A percentile compares a stretch with the other conserved stretches of the same genome.
Evolutionary conservation across 2,888 invertebrate species (phyloP).

Genomic region (Platerodrilus igneus): DNA sequence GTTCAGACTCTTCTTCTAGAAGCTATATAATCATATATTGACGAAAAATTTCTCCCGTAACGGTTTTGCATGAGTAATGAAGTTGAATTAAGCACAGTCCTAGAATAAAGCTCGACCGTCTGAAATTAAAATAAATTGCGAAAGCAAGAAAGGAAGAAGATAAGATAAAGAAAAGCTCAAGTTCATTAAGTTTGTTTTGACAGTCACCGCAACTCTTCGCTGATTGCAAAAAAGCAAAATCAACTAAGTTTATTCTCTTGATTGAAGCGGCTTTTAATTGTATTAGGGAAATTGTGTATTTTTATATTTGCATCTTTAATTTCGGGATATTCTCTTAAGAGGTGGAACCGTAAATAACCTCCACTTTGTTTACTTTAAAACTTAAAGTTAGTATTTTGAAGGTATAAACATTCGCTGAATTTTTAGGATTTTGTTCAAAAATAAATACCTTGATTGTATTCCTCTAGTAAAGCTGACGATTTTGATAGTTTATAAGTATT

Average conservation of each 20-base stretch:
- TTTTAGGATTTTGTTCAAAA: no score
- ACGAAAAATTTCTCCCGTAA: no score
- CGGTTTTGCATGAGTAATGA: constrained; percentile 20
- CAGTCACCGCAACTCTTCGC: constrained; percentile 32
- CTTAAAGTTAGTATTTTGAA: no score
- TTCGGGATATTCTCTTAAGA: constrained; percentile 20
- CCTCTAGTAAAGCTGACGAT: no score
- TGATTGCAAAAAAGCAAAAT: constrained; percentile 47
- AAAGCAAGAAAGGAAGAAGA: constrained; percentile 25
- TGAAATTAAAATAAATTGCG: constrained; percentile 23
- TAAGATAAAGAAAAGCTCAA: constrained; percentile 30
- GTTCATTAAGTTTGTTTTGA: constrained; percentile 36
- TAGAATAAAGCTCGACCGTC: constrained; percentile 15
- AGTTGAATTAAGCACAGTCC: constrained; percentile 20
- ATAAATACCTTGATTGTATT: no score
- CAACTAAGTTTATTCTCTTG: constrained; percentile 38
- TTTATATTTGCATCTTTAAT: constrained; percentile 36
- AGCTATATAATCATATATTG: no score
- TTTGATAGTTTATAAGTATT: no score
- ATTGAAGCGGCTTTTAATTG: constrained; percentile 48
- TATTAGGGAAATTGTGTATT: constrained; percentile 38
- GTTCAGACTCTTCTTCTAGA: no score
- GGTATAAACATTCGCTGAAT: no score
- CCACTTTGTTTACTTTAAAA: no score
- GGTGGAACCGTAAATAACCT: no score